Percentiles rank a stretch among this genome's conserved stretches.
Conservation (phyloP, 2,113 vertebrate genomes). For the Willisornis vidua region DNA sequence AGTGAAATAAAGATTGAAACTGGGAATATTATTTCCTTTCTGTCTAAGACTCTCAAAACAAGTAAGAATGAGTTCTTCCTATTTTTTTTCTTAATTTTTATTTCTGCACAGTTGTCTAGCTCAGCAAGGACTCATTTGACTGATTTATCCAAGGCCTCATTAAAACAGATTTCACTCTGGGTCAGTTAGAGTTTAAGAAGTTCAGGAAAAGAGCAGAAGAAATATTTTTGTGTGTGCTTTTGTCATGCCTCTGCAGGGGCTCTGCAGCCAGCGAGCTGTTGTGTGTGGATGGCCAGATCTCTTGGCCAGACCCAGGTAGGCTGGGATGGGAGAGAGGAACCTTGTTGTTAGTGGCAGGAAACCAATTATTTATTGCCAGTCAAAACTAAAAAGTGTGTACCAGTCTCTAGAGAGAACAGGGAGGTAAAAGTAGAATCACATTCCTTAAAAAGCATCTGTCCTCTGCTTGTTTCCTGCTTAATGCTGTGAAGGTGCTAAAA, state of each 20-base stretch:
- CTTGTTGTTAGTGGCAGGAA: not conserved
- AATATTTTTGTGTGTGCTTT: constrained; percentile 27
- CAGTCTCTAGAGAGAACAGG: not conserved
- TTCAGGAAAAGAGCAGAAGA: constrained; percentile 40
- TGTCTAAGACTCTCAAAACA: not conserved
- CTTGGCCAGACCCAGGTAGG: not conserved
- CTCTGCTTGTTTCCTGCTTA: not conserved
- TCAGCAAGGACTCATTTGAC: constrained; percentile 14
- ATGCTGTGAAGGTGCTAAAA: not conserved
- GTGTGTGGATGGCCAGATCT: not conserved
- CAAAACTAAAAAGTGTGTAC: not conserved
- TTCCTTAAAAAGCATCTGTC: not conserved
- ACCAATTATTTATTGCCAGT: constrained; percentile 3
- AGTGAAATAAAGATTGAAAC: not conserved
- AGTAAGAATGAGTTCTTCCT: not conserved
- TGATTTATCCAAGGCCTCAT: not conserved
- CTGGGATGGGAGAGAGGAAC: not conserved
- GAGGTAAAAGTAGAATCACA: not conserved
- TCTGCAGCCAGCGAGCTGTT: not conserved
- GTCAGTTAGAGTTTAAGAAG: constrained; percentile 49
- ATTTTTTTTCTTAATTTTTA: not conserved
- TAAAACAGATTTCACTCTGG: constrained; percentile 46
- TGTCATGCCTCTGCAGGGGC: not conserved
- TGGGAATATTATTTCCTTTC: not conserved
- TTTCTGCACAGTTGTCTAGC: not conserved